Percentiles rank a stretch among this genome's conserved stretches.
Evolutionary conservation across 2,113 vertebrate genomes (phyloP).

Genomic region (Bufo bufo): DNA sequence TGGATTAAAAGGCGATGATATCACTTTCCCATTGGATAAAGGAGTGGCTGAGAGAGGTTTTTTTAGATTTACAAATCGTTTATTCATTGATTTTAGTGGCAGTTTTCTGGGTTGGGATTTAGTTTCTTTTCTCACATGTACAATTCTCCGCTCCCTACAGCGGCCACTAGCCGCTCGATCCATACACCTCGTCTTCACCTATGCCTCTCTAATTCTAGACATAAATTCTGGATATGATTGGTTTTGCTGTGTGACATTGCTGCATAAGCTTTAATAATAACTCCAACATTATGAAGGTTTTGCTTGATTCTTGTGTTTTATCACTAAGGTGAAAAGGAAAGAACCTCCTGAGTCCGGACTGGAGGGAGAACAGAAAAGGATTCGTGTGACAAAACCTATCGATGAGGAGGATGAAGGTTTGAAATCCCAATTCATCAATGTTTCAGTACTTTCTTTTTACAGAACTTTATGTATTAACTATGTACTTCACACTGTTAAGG

Average conservation of each 20-base stretch:
- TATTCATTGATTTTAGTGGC: neutral
- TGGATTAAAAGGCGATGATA: too few species aligned
- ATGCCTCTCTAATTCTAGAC: neutral
- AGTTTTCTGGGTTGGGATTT: neutral
- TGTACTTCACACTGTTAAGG: too few species aligned
- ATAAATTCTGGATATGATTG: neutral
- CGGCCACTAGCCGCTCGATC: neutral
- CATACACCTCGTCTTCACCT: neutral
- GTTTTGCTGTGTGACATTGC: neutral
- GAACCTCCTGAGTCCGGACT: slow-evolving; percentile 88
- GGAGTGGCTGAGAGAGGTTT: too few species aligned
- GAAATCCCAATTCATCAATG: neutral
- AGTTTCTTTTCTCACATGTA: neutral
- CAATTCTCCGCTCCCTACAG: neutral
- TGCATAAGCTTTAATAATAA: neutral
- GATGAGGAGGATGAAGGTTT: slow-evolving; percentile 97
- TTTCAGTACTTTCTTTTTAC: neutral
- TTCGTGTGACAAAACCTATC: slow-evolving; percentile 86
- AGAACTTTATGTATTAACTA: neutral
- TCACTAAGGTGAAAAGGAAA: slow-evolving; percentile 90
- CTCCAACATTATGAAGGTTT: neutral
- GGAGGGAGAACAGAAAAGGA: slow-evolving; percentile 88
- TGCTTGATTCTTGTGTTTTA: neutral
- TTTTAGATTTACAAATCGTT: too few species aligned
- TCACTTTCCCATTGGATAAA: too few species aligned